Evolutionary conservation across 2,888 invertebrate genomes (phyloP), one percentile per base, ranked within the genome.

Genomic region (Parasteatoda lunata): DNA sequence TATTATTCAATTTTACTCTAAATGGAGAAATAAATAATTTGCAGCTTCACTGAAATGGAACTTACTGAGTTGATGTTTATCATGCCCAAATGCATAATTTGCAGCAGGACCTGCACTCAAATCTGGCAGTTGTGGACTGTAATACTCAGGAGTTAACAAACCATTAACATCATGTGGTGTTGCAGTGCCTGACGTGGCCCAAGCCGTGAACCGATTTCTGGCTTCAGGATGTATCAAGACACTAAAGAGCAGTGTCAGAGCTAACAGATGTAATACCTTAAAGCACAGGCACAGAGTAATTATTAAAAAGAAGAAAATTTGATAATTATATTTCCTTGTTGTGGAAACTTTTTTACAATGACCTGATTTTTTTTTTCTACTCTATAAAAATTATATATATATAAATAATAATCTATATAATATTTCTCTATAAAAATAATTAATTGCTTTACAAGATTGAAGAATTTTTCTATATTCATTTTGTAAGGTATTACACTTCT

Each of bases 221-320:
- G 95, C 93, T 73, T 94, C 94, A 48, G 96, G 95, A 91, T 96
- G 95, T 75, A 95, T 94, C 91, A 96, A 94, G 77, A 96, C 94
- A 72, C 95, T 94, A 15, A 95, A 95, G 90, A 96, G 92, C 89
- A 96, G 94, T 72, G 95, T 95, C 89, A 96, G 92, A 0, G 95
- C 95, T 90, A 96, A 91, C 85, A 96, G 93, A 91, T 96, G 96
- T 77, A 96, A 92, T 92, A 96, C 94, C 96, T 96, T 91, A 13
- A 92, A 48, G 51, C 64, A 49, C 0, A 65, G 6, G 64, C 1
- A 11, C 13, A 65, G 13, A 30, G 1, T 51, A 6, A 54, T 15
- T 5, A 54, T 73, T 7, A 11, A 30, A 71, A 15, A 51, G 59
- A 45, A 11, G 52, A 59, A 15, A 4, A 3, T 4, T 9, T 6